Base-by-base conservation (phyloP, 2,888 invertebrate species). In the Chaitophorus viminalis region DNA sequence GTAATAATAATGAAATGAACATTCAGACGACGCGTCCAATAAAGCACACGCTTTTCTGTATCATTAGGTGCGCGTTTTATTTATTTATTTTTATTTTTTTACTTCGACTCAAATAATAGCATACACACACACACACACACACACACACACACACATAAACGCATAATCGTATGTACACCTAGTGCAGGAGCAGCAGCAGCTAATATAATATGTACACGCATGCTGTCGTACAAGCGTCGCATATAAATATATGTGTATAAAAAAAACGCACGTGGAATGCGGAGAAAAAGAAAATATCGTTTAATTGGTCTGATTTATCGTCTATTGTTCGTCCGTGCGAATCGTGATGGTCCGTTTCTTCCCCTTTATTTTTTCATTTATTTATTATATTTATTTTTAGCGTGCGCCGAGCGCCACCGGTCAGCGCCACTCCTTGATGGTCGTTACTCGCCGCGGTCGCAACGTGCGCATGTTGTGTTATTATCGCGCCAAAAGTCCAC, bases 271-370 rank as follows among this genome's bases (percentile, higher is more conserved):
- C 60, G 60, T 29, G 86, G 86, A 78, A 86, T 79, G 86, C 78
- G 68, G 70, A 79, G 85, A 85, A 77, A 86, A 86, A 86, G 36
- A 79, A 86, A 72, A 70, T 70, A 86, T 70, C 83, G 77, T 86
- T 86, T 86, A 86, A 86, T 86, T 86, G 86, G 86, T 86, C 86
- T 86, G 86, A 86, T 86, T 86, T 86, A 86, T 86, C 78, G 86
- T 72, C 86, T 79, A 86, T 86, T 86, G 86, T 86, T 85, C 65
- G 29, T 31, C 25, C 11, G 46, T 29, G 33, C 72, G 46, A 79
- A 33, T 86, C 86, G 86, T 86, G 86, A 86, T 72, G 72, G 78
- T 79, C 54, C 54, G 18, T 46, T 21, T 29, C 54, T 60, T 36
- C 54, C 46, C 33, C 33, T 68, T 21, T 46, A n/a, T 33, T 74